Evolutionary conservation across 2,888 invertebrate genomes (phyloP).

Genomic region (Clusia tigrina): DNA sequence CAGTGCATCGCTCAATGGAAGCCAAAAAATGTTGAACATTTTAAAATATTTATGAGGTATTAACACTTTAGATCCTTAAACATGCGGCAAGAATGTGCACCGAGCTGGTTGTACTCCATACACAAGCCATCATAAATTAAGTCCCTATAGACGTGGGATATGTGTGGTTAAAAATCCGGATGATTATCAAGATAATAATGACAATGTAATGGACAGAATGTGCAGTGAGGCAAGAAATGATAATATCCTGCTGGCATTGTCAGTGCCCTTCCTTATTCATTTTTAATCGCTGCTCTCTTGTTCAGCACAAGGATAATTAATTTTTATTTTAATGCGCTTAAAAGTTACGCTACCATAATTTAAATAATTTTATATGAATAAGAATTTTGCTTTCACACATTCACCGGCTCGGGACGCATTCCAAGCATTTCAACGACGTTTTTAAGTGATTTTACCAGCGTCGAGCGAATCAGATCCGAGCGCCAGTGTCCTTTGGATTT

Average conservation of each 20-base stretch:
- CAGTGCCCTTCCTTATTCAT: background rate
- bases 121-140: background rate
- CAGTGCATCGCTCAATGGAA: no score
- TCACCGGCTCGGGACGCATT: background rate
- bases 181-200: no score
- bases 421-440: background rate
- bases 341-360: slow-evolving; percentile 9
- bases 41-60: slow-evolving; percentile 56
- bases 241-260: background rate
- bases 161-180: background rate
- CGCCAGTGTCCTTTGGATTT: no score
- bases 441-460: no score
- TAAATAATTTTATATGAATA: slow-evolving; percentile 13
- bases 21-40: slow-evolving; percentile 51
- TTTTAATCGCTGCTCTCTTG: background rate
- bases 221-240: no score
- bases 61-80: slow-evolving; percentile 43
- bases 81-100: background rate
- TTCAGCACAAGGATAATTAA: background rate
- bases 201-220: background rate
- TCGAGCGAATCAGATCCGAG: no score
- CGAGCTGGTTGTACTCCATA: background rate
- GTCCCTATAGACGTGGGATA: no score
- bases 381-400: background rate
- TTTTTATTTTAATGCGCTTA: slow-evolving; percentile 10